phyloP scores from a whole-genome alignment of 2,797 vertebrate genomes.

The Leuciscus waleckii region DNA sequence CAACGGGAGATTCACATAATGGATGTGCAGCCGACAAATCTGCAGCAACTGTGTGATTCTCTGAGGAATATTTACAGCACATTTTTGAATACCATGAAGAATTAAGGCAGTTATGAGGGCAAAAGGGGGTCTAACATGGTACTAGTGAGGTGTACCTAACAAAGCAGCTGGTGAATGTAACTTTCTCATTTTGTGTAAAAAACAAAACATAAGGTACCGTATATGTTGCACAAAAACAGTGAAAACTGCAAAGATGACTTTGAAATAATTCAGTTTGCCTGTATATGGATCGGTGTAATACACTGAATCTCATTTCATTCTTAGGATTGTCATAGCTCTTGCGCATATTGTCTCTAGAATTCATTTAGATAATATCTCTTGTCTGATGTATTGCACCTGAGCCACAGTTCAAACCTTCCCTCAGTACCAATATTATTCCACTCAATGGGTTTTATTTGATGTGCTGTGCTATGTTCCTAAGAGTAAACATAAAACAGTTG shows the following conservation, averaged over 20 bases:
- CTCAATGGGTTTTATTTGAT: slow-evolving; percentile 30
- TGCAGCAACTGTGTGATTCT: background rate
- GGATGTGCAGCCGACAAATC: too few relatives aligned
- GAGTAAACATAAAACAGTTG: slow-evolving; percentile 31
- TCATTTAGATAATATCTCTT: slow-evolving; percentile 13
- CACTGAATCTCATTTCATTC: background rate
- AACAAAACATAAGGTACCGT: background rate
- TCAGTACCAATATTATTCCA: slow-evolving; percentile 15
- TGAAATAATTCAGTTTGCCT: background rate
- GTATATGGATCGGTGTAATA: background rate
- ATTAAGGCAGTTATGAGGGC: background rate
- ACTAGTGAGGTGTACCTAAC: background rate
- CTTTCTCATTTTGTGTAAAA: background rate
- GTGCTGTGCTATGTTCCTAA: background rate
- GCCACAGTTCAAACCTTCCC: slow-evolving; percentile 32
- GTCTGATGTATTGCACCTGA: slow-evolving; percentile 24
- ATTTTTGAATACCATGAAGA: background rate
- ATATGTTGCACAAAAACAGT: background rate
- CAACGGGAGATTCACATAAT: too few relatives aligned
- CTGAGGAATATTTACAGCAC: background rate
- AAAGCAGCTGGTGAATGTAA: background rate
- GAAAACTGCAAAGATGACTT: background rate
- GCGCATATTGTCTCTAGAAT: slow-evolving; percentile 1
- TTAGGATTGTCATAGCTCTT: background rate
- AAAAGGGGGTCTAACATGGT: background rate